Conservation (phyloP, 1,140 invertebrate genomes). For the Drosophila murphyi region DNA sequence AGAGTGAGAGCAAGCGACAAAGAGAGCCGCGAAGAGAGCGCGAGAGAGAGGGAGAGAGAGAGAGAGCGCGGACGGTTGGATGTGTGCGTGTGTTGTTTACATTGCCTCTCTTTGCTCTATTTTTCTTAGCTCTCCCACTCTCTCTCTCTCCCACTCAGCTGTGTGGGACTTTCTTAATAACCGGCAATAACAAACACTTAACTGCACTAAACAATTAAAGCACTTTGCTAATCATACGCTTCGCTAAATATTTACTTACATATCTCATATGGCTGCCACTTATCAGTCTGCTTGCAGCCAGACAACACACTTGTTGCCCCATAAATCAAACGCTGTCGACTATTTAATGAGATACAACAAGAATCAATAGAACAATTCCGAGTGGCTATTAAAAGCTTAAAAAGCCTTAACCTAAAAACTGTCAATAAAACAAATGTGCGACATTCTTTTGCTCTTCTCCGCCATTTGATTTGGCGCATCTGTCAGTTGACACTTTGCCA, state of each 20-base stretch:
- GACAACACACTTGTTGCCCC: conserved; percentile 19
- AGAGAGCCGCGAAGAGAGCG: not conserved
- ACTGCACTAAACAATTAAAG: conserved; percentile 36
- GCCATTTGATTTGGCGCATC: conserved; percentile 18
- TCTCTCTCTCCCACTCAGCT: conserved; percentile 4
- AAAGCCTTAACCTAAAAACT: conserved; percentile 64
- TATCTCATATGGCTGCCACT: conserved; percentile 19
- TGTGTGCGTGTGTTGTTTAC: conserved; percentile 35
- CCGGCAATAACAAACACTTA: conserved; percentile 26
- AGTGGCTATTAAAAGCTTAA: conserved; percentile 23
- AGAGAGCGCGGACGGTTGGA: not conserved
- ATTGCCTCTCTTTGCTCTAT: conserved; percentile 19
- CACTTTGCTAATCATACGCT: conserved; percentile 26
- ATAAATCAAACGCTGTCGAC: conserved; percentile 7
- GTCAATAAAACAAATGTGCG: conserved; percentile 28
- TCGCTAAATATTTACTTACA: not conserved
- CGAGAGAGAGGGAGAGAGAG: not conserved
- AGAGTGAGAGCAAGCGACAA: not conserved
- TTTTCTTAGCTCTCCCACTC: not conserved
- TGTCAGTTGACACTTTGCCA: conserved; percentile 65
- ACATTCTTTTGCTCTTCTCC: conserved; percentile 40
- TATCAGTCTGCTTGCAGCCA: not conserved
- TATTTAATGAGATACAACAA: conserved; percentile 6
- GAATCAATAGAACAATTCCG: conserved; percentile 27
- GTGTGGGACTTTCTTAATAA: conserved; percentile 22